phyloP scores from a whole-genome alignment of 2,113 vertebrate genomes.

The Dendrocopos noguchii region DNA sequence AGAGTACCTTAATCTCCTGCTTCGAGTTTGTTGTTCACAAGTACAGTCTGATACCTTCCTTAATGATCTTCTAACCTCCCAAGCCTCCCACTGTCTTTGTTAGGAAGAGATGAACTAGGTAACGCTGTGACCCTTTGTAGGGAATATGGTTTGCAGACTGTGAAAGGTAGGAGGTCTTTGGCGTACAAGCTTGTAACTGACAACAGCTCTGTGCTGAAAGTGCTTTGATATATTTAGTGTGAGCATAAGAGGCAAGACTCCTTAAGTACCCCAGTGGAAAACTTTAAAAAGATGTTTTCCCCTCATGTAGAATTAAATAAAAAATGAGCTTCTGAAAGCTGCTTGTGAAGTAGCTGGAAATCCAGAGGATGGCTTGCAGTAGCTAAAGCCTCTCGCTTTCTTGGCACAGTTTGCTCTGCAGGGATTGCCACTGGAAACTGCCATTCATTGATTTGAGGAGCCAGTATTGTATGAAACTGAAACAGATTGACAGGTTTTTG shows the following conservation, averaged over 20 bases:
- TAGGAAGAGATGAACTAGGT: background rate
- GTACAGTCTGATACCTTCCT: background rate
- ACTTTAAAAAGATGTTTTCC: background rate
- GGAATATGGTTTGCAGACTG: background rate
- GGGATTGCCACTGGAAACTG: background rate
- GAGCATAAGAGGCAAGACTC: background rate
- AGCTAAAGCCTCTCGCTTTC: background rate
- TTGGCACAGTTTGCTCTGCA: background rate
- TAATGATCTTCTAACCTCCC: background rate
- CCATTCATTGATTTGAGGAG: background rate
- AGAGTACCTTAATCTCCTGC: background rate
- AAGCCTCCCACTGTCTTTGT: background rate
- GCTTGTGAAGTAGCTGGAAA: background rate
- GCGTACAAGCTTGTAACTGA: background rate
- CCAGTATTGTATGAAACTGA: background rate
- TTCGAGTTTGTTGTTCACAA: background rate
- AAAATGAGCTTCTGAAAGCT: background rate
- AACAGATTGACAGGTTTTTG: background rate
- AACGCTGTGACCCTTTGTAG: background rate
- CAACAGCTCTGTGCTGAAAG: background rate
- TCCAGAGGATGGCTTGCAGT: background rate
- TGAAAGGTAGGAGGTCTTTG: constrained; percentile 6
- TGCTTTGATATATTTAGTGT: background rate
- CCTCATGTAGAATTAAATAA: background rate
- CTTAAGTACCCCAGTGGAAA: background rate